A percentile compares a stretch with the other conserved stretches of the same genome.
These are phyloP conservation scores for Madoqua kirkii DNA, from an alignment of 2,113 vertebrate species.

Conservation along the genomic window DNA sequence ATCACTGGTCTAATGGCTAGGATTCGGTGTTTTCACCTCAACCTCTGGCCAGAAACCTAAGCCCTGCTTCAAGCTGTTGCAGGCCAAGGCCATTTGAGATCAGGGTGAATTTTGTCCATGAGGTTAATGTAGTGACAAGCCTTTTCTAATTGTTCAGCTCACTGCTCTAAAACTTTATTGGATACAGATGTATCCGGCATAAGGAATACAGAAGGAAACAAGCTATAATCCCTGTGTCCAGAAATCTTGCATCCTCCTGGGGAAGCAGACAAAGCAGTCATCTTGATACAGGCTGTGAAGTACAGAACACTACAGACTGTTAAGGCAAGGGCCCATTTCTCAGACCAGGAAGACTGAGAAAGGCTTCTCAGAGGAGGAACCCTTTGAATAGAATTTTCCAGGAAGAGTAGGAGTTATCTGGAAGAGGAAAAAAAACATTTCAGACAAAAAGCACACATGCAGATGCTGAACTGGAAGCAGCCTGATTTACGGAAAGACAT, in stretches of 20 bases:
- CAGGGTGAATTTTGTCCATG: not conserved
- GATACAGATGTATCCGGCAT: not conserved
- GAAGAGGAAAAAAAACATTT: not conserved
- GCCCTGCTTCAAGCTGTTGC: not conserved
- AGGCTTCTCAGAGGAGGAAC: not conserved
- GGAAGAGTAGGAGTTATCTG: not conserved
- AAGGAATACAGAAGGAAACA: not conserved
- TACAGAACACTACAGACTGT: accelerated
- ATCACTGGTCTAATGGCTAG: not conserved
- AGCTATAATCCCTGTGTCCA: not conserved
- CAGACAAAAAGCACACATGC: not conserved
- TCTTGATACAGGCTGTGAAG: not conserved
- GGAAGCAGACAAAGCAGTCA: too few species aligned
- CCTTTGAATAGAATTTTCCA: not conserved
- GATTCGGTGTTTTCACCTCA: not conserved
- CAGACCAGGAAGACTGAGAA: not conserved
- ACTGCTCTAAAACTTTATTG: not conserved
- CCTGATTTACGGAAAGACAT: not conserved
- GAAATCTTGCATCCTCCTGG: not conserved
- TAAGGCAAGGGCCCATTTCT: not conserved
- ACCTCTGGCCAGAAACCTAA: not conserved
- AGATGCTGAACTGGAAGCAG: not conserved
- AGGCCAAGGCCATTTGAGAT: accelerated
- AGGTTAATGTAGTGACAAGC: not conserved
- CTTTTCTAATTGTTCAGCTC: not conserved